Evolutionary conservation across 2,797 vertebrate species (phyloP).

Genomic region (Phalanger gymnotis): DNA sequence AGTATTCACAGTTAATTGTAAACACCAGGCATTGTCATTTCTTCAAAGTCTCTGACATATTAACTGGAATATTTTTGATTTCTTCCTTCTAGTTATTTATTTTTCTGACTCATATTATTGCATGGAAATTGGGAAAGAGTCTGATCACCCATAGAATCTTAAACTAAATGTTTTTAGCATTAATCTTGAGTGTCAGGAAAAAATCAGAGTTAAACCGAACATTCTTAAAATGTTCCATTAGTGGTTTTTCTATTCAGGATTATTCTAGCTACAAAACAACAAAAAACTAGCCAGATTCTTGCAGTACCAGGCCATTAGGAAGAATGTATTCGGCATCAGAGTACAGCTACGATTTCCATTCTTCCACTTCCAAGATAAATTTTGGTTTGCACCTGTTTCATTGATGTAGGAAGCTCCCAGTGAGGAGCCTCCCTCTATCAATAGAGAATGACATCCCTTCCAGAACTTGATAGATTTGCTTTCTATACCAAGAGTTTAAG

Average conservation of each 20-base stretch:
- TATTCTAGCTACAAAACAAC: background rate
- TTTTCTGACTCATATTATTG: background rate
- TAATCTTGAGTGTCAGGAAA: background rate
- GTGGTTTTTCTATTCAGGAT: background rate
- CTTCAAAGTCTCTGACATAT: background rate
- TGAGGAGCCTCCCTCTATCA: background rate
- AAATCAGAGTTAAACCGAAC: background rate
- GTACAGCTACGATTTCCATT: background rate
- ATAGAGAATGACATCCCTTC: background rate
- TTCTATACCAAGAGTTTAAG: background rate
- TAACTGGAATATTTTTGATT: background rate
- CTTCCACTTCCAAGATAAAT: background rate
- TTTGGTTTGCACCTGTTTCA: background rate
- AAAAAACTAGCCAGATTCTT: background rate
- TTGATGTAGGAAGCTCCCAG: background rate
- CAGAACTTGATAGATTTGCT: background rate
- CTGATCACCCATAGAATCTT: background rate
- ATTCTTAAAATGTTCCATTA: background rate
- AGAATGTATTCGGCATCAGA: background rate
- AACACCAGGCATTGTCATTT: background rate
- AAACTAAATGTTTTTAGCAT: background rate
- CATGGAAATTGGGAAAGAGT: background rate
- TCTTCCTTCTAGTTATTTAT: background rate
- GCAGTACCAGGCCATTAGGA: background rate
- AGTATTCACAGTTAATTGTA: background rate